Evolutionary conservation across 2,888 invertebrate species (phyloP).

Genomic region (Pyrrhia umbra): DNA sequence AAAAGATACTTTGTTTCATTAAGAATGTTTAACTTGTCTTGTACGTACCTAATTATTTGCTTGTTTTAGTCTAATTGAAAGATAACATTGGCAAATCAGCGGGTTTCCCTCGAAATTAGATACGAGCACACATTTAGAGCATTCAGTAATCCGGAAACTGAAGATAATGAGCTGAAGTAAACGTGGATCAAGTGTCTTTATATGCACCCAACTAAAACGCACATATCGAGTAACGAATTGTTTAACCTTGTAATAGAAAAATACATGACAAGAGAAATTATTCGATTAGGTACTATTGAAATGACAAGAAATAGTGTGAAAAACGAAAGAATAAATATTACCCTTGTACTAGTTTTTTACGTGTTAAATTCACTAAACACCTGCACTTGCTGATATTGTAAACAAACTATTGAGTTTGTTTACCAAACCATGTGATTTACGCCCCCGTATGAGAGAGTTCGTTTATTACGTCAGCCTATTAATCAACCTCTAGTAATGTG

Average conservation of each 20-base stretch:
- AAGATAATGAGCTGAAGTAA: conserved; percentile 39
- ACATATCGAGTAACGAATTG: conserved; percentile 15
- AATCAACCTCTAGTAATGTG: conserved; percentile 36
- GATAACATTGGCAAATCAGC: conserved; percentile 37
- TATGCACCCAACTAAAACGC: conserved; percentile 14
- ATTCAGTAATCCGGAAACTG: conserved; percentile 34
- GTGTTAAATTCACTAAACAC: conserved; percentile 37
- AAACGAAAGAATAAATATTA: conserved; percentile 12
- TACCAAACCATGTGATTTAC: conserved; percentile 17
- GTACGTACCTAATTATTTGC: neutral
- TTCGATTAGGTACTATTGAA: conserved; percentile 21
- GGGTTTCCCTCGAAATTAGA: conserved; percentile 40
- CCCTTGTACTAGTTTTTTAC: conserved; percentile 46
- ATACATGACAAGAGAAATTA: conserved; percentile 2
- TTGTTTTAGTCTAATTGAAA: conserved; percentile 28
- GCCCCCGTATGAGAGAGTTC: conserved; percentile 30
- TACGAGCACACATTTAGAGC: conserved; percentile 33
- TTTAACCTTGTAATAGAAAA: conserved; percentile 26
- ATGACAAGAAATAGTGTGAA: conserved; percentile 11
- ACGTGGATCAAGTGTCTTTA: conserved; percentile 23
- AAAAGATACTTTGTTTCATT: conserved; percentile 4
- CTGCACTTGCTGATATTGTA: conserved; percentile 19
- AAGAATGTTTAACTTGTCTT: neutral
- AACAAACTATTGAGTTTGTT: conserved; percentile 35
- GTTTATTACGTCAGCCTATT: conserved; percentile 48